Percentiles rank a stretch among this genome's conserved stretches.
Evolutionary conservation across 2,888 invertebrate species (phyloP).

Genomic region (Cataglyphis altisquamis): DNA sequence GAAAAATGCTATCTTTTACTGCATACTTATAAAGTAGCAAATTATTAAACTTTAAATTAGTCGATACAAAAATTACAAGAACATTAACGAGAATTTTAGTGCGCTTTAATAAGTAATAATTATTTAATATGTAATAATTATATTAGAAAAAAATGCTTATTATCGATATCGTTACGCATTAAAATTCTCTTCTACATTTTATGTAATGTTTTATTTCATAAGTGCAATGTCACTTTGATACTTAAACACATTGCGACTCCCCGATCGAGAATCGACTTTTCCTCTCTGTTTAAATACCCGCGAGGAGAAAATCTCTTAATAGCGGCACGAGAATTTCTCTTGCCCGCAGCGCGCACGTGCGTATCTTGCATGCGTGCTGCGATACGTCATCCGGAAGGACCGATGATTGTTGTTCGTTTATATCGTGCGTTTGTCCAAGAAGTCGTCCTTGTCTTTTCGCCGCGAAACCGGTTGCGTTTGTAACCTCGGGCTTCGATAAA

Average conservation of each 20-base stretch:
- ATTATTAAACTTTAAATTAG: not conserved
- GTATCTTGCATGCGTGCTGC: constrained; percentile 41
- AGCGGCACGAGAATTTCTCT: constrained; percentile 58
- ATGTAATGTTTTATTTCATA: not conserved
- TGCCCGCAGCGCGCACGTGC: constrained; percentile 59
- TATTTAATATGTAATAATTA: not conserved
- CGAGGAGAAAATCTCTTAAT: constrained; percentile 23
- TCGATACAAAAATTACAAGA: not conserved
- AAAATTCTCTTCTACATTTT: not conserved
- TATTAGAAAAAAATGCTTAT: not conserved
- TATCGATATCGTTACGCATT: not conserved
- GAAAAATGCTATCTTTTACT: not conserved
- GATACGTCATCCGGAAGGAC: constrained; percentile 64
- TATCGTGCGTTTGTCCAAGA: constrained; percentile 49
- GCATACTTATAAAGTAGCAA: not conserved
- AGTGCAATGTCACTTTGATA: not conserved
- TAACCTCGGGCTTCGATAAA: constrained; percentile 45
- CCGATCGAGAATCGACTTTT: constrained; percentile 11
- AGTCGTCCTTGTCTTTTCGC: constrained; percentile 64
- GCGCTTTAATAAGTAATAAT: constrained; percentile 8
- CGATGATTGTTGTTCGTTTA: constrained; percentile 30
- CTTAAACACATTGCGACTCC: not conserved
- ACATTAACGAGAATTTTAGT: not conserved
- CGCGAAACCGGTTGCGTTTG: constrained; percentile 65
- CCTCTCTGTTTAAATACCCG: constrained; percentile 40